Evolutionary conservation across 2,113 vertebrate species (phyloP).

Genomic region (Corythornis vintsioides): DNA sequence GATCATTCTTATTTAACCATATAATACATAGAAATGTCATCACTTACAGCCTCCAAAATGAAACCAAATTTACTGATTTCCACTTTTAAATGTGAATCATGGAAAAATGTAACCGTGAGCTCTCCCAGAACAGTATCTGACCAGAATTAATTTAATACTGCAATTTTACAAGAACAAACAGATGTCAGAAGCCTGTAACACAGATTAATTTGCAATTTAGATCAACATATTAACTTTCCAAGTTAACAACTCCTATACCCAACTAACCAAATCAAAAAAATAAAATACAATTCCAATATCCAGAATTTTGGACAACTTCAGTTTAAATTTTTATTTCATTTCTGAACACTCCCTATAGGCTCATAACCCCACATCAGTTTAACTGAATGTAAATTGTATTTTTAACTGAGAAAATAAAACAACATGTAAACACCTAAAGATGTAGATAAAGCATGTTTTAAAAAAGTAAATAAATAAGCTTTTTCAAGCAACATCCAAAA

Average conservation of each 20-base stretch:
- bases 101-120: slow-evolving; percentile 30
- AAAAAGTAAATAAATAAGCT: neutral
- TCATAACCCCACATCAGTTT: neutral
- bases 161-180: slow-evolving; percentile 63
- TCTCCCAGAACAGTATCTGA: slow-evolving; percentile 42
- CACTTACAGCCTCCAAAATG: neutral
- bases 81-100: neutral
- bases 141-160: slow-evolving; percentile 44
- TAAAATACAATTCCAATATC: neutral
- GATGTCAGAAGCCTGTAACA: slow-evolving; percentile 48
- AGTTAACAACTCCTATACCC: neutral
- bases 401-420: neutral
- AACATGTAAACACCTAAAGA: accelerated
- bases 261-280: neutral
- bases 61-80: slow-evolving; percentile 11
- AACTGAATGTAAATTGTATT: neutral
- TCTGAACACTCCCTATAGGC: neutral
- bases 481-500: neutral
- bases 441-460: neutral
- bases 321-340: neutral
- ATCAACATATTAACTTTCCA: neutral
- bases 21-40: neutral
- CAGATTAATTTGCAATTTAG: slow-evolving; percentile 58
- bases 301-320: neutral
- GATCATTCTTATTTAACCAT: neutral